Evolutionary conservation across 2,113 vertebrate species (phyloP), one percentile per base, ranked within the genome.

Genomic region (Lepus timidus): DNA sequence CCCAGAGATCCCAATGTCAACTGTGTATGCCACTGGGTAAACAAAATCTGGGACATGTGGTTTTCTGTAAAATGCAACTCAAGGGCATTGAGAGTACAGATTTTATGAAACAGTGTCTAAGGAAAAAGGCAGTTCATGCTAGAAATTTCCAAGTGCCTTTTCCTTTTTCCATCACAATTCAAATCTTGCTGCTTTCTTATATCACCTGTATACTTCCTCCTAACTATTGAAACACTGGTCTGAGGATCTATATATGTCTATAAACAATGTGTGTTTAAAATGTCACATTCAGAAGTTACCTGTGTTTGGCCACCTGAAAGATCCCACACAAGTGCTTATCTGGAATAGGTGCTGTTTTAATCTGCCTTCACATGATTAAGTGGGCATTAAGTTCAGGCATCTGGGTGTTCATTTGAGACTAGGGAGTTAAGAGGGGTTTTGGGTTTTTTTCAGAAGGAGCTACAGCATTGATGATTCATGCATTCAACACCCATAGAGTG

Each of bases 401-500:
- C 51, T 61, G 22, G 23, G 16, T 58, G n/a, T 65, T 55, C 29
- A 16, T 75, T 55, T 52, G 88, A 74, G 33, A 74, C 12, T 31
- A 23, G 27, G 67, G 16, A 6, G 36, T 11, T 29, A n/a, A 17
- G 25, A 80, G 0, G 8, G 6, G 20, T 13, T 81, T 55, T 22
- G 4, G 4, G 13, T 58, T 58, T 20, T 31, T 20, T 68, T 84
- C 52, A 65, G 68, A 27, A 70, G 29, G 17, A 25, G 3, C 2
- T 12, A 12, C 1, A 14, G 7, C 39, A 64, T 13, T 61, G 33
- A 22, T 23, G 65, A 27, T 16, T 49, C 9, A 3, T 1, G 33
- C 68, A 62, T 4, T 36, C 20, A 25, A 3, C 33, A 17, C 29
- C 33, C 58, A 13, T 0, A 0, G 17, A 1, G 4, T 79, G 20